These are phyloP conservation scores for Anas platyrhynchos DNA, from an alignment of 2,113 vertebrate genomes.

Conservation along the genomic window DNA sequence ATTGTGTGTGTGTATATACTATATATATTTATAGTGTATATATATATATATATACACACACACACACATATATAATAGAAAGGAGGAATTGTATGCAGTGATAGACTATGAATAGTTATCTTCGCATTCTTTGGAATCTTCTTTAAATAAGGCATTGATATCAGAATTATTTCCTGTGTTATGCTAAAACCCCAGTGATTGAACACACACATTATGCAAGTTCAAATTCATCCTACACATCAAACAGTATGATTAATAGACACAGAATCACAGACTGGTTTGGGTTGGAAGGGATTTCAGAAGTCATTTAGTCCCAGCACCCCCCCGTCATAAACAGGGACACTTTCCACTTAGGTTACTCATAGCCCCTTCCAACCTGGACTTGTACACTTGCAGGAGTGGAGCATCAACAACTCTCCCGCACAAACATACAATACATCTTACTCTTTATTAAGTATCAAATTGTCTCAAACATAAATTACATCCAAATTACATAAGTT, in stretches of 20 bases:
- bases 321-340: background rate
- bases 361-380: background rate
- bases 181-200: background rate
- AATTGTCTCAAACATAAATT: conserved; percentile 84
- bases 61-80: background rate
- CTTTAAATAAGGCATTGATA: background rate
- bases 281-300: background rate
- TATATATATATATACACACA: too few relatives aligned
- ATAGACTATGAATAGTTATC: background rate
- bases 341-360: background rate
- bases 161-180: background rate
- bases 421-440: conserved; percentile 34
- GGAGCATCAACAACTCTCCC: background rate
- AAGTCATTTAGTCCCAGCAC: background rate
- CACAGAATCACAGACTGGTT: too few relatives aligned
- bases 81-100: background rate
- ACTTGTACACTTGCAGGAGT: background rate
- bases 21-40: too few relatives aligned
- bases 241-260: background rate
- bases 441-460: conserved; percentile 84
- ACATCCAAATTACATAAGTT: conserved; percentile 75
- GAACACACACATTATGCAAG: background rate
- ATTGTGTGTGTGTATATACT: too few relatives aligned
- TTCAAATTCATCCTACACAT: background rate
- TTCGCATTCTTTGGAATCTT: background rate